Base-by-base conservation (phyloP, 2,113 vertebrate genomes). In the Gracilinanus agilis region DNA sequence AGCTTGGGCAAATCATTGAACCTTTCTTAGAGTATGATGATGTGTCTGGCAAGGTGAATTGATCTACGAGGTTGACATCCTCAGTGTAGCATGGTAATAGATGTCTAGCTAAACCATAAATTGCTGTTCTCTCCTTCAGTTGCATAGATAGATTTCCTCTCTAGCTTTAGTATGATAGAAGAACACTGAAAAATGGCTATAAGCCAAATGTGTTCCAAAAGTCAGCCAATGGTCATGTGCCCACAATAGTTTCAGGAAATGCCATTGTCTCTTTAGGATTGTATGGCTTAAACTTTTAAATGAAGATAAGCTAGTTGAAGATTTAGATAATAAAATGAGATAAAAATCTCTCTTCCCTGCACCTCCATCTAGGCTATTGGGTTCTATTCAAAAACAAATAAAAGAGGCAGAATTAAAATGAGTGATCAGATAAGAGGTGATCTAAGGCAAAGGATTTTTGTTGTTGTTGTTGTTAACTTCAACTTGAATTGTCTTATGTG, bases 241-340 rank as follows among this genome's bases (percentile, higher is more conserved):
- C 3, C 24, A 34, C 67, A 9, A 9, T 75, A 24, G 44, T 53
- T 92, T 8, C 44, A 91, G 95, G 40, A 83, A 89, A 13, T 40
- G 34, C 16, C 89, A 93, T 1, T 89, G 94, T 29, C 54, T 55
- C 67, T 92, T 96, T 58, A 54, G 95, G 55, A 1, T 6, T 94
- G 95, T 96, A 44, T 95, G 58, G 29, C 89, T 94, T 44, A 89
- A 96, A 94, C 5, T 40, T 91, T 95, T 53, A 92, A 94, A 83
- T 93, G 24, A 56, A 95, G 54, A 90, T 94, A 95, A 88, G 89
- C 44, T 93, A 90, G 92, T 24, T 93, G 44, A 56, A 89, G 56
- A 58, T 58, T 92, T 89, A n/a, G 91, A 94, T 12, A 67, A 90
- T 67, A 88, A 94, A 88, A n/a, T 55, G 27, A 96, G 27, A 53